Evolutionary conservation across 2,797 vertebrate genomes (phyloP).

Genomic region (Xenentodon cancila): DNA sequence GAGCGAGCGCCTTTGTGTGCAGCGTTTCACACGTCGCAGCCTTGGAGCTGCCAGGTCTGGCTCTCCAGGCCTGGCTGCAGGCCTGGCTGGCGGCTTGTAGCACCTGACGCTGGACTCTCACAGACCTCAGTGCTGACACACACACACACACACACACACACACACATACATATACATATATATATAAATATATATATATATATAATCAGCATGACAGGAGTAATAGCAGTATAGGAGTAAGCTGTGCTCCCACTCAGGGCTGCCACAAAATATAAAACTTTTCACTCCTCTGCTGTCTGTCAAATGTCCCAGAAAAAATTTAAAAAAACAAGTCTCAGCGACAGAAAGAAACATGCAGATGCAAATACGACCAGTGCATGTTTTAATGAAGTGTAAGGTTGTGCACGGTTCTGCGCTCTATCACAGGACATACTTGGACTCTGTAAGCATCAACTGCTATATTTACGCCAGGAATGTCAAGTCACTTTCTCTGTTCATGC

Average conservation of each 20-base stretch:
- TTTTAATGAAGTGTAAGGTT: constrained; percentile 33
- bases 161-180: too few species aligned
- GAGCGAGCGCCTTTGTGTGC: constrained; percentile 85
- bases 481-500: constrained; percentile 47
- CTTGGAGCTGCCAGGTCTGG: constrained; percentile 77
- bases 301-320: too few species aligned
- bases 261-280: too few species aligned
- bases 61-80: constrained; percentile 71
- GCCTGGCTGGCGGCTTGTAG: constrained; percentile 76
- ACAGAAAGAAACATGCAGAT: constrained; percentile 10
- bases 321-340: too few species aligned
- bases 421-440: too few species aligned
- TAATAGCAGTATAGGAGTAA: too few species aligned
- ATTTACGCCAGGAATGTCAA: constrained; percentile 55
- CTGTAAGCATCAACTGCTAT: constrained; percentile 24
- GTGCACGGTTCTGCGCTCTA: constrained; percentile 33
- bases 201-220: constrained; percentile 23
- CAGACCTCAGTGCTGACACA: constrained; percentile 37
- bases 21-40: constrained; percentile 81
- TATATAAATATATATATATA: too few species aligned
- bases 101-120: constrained; percentile 71
- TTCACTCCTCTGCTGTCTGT: too few species aligned
- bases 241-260: too few species aligned
- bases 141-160: not conserved
- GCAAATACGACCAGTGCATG: constrained; percentile 28